Conservation (phyloP, 92 coral and sea anemone genomes). For the Desmophyllum pertusum region DNA sequence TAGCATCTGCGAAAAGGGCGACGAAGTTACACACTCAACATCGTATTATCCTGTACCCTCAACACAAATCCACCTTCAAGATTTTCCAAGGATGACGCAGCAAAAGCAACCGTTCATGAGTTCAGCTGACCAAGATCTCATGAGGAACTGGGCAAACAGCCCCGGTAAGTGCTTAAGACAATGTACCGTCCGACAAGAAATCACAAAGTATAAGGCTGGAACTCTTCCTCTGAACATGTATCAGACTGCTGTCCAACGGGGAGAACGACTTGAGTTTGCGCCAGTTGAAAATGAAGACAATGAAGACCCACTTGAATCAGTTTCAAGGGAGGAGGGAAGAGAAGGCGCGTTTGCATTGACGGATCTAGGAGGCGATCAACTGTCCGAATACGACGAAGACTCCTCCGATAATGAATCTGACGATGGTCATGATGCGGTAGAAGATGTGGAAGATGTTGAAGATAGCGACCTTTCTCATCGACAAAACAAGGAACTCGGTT, state of each 20-base stretch:
- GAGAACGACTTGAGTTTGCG: slow-evolving; percentile 33
- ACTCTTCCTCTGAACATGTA: slow-evolving; percentile 50
- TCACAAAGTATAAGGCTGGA: slow-evolving; percentile 49
- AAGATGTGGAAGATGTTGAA: too few species aligned
- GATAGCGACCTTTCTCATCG: not conserved
- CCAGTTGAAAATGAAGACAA: slow-evolving; percentile 16
- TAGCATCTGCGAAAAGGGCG: slow-evolving; percentile 26
- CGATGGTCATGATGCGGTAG: not conserved
- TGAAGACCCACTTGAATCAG: slow-evolving; percentile 13
- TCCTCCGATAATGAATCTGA: slow-evolving; percentile 6
- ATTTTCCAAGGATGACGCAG: slow-evolving; percentile 42
- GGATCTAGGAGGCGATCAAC: slow-evolving; percentile 25
- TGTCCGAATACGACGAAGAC: slow-evolving; percentile 20
- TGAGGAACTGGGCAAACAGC: slow-evolving; percentile 47
- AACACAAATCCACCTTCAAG: slow-evolving; percentile 39
- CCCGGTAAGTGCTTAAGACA: slow-evolving; percentile 40
- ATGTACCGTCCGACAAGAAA: slow-evolving; percentile 39
- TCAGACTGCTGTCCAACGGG: slow-evolving; percentile 33
- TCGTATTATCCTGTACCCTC: slow-evolving; percentile 43
- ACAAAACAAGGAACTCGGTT: slow-evolving; percentile 23
- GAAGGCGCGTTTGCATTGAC: slow-evolving; percentile 26
- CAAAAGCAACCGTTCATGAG: slow-evolving; percentile 42
- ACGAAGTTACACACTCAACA: slow-evolving; percentile 32
- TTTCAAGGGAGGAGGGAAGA: slow-evolving; percentile 2
- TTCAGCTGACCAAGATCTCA: slow-evolving; percentile 44